Conservation (phyloP, 2,888 invertebrate species). For the Mythimna lalbum region DNA sequence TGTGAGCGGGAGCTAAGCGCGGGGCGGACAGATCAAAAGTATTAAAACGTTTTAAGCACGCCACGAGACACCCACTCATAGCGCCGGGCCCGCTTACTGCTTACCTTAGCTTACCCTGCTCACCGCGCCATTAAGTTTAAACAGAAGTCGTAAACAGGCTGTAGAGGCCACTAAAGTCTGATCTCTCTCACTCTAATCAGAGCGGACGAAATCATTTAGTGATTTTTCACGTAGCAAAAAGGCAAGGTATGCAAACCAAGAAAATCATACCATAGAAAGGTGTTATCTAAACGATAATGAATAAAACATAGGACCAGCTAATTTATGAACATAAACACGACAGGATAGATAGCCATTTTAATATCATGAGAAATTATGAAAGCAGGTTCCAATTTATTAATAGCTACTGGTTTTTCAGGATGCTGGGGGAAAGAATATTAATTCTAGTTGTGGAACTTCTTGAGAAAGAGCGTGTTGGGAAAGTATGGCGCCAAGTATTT, state of each 20-base stretch:
- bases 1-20: too few species aligned
- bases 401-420: slow-evolving; percentile 34
- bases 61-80: too few species aligned
- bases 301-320: slow-evolving; percentile 36
- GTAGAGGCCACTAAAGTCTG: too few species aligned
- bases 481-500: not conserved
- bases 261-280: not conserved
- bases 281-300: slow-evolving; percentile 22
- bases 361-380: slow-evolving; percentile 44
- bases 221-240: too few species aligned
- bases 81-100: too few species aligned
- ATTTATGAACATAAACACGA: slow-evolving; percentile 30
- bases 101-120: too few species aligned
- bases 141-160: too few species aligned
- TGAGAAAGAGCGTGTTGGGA: not conserved
- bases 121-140: too few species aligned
- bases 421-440: slow-evolving; percentile 3
- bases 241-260: not conserved
- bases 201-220: too few species aligned
- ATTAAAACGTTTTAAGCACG: too few species aligned
- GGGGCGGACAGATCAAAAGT: too few species aligned
- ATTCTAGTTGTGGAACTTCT: not conserved
- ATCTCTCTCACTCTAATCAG: too few species aligned
- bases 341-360: slow-evolving; percentile 28
- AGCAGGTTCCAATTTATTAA: slow-evolving; percentile 29